phyloP scores from a whole-genome alignment of 2,113 vertebrate genomes.

The Geococcyx californianus region DNA sequence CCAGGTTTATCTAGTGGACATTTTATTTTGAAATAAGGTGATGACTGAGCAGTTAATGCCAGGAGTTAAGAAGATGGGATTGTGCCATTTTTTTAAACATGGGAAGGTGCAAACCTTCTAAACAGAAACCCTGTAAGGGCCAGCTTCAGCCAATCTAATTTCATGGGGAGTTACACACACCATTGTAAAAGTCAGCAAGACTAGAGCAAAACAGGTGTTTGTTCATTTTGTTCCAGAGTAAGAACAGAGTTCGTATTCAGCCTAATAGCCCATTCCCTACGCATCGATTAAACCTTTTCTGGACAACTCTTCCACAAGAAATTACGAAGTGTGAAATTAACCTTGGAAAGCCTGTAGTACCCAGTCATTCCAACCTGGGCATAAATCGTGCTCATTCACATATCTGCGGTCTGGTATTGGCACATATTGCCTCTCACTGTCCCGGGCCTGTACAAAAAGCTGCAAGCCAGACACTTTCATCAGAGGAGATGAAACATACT shows the following conservation, averaged over 20 bases:
- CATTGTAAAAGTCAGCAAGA: not conserved
- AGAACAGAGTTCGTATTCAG: not conserved
- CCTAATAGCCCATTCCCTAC: not conserved
- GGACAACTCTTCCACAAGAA: not conserved
- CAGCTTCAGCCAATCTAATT: not conserved
- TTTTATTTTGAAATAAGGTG: not conserved
- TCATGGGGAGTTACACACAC: not conserved
- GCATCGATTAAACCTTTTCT: not conserved
- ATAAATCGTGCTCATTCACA: not conserved
- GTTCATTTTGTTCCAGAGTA: not conserved
- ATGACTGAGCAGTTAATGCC: not conserved
- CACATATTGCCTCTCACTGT: not conserved
- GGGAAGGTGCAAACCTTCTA: not conserved
- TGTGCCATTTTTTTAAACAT: not conserved
- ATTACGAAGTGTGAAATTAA: conserved; percentile 25
- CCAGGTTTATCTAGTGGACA: not conserved
- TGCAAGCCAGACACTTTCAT: not conserved
- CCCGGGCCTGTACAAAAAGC: not conserved
- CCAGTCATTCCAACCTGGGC: not conserved
- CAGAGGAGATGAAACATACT: not conserved
- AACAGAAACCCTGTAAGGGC: not conserved
- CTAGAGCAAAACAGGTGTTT: not conserved
- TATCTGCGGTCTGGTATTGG: not conserved
- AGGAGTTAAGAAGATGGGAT: not conserved
- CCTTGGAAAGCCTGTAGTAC: not conserved